Evolutionary conservation across 2,113 vertebrate genomes (phyloP), one percentile per base, ranked within the genome.

Genomic region (Taurulus bubalis): DNA sequence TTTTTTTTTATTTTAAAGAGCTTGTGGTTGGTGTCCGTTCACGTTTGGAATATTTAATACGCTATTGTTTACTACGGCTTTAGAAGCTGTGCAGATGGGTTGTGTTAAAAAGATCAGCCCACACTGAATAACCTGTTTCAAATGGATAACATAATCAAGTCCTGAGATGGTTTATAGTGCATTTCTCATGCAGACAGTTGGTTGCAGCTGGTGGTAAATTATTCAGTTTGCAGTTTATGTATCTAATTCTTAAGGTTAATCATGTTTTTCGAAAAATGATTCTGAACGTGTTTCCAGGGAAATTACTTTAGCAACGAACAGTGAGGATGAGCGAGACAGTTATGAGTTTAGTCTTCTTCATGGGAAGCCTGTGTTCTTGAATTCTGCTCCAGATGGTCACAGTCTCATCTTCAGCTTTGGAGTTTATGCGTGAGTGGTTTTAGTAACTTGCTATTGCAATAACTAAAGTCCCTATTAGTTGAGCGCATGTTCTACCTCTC

Each of bases 21-120:
- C 76, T 85, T 85, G 72, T 85, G 84, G 34, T 86, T 85, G 79
- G 55, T 93, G 89, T 91, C 49, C 63, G 0, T 75, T 84, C 84
- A 89, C 81, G 79, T 91, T 88, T 68, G 28, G 87, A 73, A 80
- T 83, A 86, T 84, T 60, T 83, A 81, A 88, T 85, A 78, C 68
- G 74, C 4, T 69, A 76, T 86, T 86, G 89, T 92, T 89, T 88
- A 71, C 64, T 34, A 34, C 2, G 34, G 34, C 28, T 49, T 55
- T 49, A 53, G 55, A 78, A 38, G 34, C 0, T 34, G 69, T 51
- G 77, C 86, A 92, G 74, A 80, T 88, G 84, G 20, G 3, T 11
- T 24, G 69, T 2, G 56, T 80, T 80, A 77, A 87, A n/a, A 80
- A 69, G 47, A 75, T 68, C 74, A 80, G 73, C 63, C 53, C 73